Base-by-base conservation (phyloP, 2,888 invertebrate species). In the Chalcis sispes region DNA sequence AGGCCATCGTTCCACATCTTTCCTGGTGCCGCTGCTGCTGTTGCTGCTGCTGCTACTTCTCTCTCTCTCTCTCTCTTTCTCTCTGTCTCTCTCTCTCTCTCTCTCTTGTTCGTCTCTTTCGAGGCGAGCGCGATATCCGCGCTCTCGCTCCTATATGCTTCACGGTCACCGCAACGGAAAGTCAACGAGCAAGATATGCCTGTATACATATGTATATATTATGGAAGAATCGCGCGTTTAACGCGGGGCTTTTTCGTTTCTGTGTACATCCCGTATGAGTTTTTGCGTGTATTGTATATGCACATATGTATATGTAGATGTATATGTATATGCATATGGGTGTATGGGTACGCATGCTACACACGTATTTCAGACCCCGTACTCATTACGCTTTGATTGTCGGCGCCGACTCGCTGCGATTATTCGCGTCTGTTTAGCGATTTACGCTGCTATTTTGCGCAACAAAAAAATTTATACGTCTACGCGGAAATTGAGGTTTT, bases 1-100 rank as follows among this genome's bases (percentile, higher is more conserved):
- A 76, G 88, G 85, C 79, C 87, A 86, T 87, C 87, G 88, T 88
- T 86, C 88, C 84, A 88, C 86, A 87, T 88, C 86, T 86, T 82
- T 84, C n/a, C 65, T 62, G 58, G 62, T 54, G 18, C 48, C 50
- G 62, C 70, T 74, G 78, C 65, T 79, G 75, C 71, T 62, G 72
- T 77, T 27, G 42, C 58, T 62, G 54, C 56, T 2, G 29, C 10
- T 20, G 25, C 23, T 46, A 13, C 29, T 29, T 15, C 64, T 62
- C 29, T 20, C 10, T 25, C 56, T 27, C 52, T 61, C 58, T 61
- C 58, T 32, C 5, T 13, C 42, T 42, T 42, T 15, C 15, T 42
- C 5, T 52, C 65, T 50, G 27, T 20, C 48, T 27, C 52, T 70
- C 61, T 67, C 62, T 25, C 46, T 40, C 72, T 61, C 72, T 73